Evolutionary conservation across 1,140 invertebrate genomes (phyloP).

Genomic region (Bactericera cockerelli): DNA sequence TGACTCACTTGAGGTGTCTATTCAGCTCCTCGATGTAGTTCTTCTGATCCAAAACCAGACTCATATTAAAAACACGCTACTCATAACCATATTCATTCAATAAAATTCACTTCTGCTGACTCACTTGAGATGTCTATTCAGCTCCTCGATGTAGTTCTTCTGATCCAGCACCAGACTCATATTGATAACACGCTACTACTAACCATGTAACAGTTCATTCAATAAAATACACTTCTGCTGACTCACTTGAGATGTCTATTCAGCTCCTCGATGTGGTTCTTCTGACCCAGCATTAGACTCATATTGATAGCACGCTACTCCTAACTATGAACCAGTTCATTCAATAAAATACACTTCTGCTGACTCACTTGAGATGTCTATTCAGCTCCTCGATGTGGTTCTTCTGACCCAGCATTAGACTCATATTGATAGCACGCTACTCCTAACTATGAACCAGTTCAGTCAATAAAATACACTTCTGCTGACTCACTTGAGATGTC

Average conservation of each 20-base stretch:
- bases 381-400: slow-evolving; percentile 98
- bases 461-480: too few relatives aligned
- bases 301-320: too few relatives aligned
- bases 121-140: slow-evolving; percentile 94
- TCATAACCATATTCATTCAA: too few relatives aligned
- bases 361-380: slow-evolving; percentile 88
- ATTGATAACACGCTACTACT: too few relatives aligned
- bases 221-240: too few relatives aligned
- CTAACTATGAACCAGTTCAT: too few relatives aligned
- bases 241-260: slow-evolving; percentile 93
- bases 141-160: slow-evolving; percentile 97
- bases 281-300: slow-evolving; percentile 91
- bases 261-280: slow-evolving; percentile 96
- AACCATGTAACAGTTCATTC: too few relatives aligned
- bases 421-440: too few relatives aligned
- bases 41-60: slow-evolving; percentile 92
- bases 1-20: slow-evolving; percentile 88
- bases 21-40: slow-evolving; percentile 98
- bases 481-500: slow-evolving; percentile 93
- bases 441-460: too few relatives aligned
- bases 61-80: too few relatives aligned
- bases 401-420: slow-evolving; percentile 92
- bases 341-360: too few relatives aligned
- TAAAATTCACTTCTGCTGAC: too few relatives aligned
- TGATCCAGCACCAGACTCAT: slow-evolving; percentile 94